Percentiles rank a stretch among this genome's conserved stretches.
Evolutionary conservation across 1,140 invertebrate species (phyloP).

Genomic region (Drosophila suzukii): DNA sequence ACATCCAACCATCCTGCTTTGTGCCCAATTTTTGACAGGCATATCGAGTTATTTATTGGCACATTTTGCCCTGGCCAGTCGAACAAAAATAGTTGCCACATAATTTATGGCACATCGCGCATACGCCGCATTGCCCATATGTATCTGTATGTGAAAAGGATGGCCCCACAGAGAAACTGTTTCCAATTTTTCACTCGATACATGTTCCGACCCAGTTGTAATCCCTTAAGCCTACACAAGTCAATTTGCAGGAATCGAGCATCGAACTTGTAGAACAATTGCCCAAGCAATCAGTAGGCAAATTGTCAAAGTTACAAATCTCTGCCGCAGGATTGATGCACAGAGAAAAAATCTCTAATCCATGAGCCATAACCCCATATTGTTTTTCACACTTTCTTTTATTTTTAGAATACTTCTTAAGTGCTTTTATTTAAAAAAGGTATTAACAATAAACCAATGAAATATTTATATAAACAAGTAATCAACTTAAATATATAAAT

Average conservation of each 20-base stretch:
- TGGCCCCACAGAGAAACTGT: constrained; percentile 15
- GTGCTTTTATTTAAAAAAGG: no score
- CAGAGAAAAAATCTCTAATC: neutral
- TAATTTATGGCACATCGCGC: constrained; percentile 65
- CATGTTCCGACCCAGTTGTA: constrained; percentile 11
- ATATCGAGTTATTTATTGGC: constrained; percentile 61
- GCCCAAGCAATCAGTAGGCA: constrained; percentile 41
- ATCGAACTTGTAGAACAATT: constrained; percentile 36
- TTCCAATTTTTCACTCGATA: constrained; percentile 38
- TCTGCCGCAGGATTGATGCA: constrained; percentile 13
- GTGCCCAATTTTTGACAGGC: constrained; percentile 38
- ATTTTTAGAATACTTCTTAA: no score
- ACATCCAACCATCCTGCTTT: constrained; percentile 9
- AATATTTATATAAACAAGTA: no score
- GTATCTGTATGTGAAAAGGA: constrained; percentile 16
- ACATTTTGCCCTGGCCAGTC: constrained; percentile 20
- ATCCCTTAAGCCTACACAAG: constrained; percentile 51
- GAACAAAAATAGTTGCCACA: constrained; percentile 42
- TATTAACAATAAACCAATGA: no score
- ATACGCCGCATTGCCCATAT: constrained; percentile 59
- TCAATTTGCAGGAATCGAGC: constrained; percentile 40
- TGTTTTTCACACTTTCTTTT: no score
- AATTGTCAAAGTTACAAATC: constrained; percentile 43
- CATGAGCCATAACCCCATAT: no score
- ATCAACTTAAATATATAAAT: no score